These are phyloP conservation scores for Mythimna loreyi DNA, from an alignment of 2,888 invertebrate genomes.

Conservation along the genomic window DNA sequence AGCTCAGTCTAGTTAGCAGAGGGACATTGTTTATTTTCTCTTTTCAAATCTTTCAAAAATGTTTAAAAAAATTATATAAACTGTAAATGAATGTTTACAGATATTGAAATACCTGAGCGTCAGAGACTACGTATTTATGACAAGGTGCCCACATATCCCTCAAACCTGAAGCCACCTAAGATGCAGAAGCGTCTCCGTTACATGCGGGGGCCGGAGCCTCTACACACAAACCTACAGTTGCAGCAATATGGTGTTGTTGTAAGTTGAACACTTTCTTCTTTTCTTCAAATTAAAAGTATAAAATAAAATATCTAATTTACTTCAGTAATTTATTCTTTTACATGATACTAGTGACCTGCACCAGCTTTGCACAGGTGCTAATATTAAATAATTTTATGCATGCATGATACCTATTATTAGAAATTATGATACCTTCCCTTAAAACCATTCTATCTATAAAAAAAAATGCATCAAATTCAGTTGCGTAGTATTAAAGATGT, in stretches of 20 bases:
- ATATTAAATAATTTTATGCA: no score
- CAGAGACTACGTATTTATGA: constrained; percentile 93
- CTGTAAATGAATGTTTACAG: constrained; percentile 78
- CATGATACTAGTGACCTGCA: no score
- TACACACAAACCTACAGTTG: constrained; percentile 96
- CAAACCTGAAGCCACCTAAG: constrained; percentile 94
- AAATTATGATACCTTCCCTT: no score
- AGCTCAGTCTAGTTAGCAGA: not conserved
- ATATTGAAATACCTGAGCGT: constrained; percentile 94
- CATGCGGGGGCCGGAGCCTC: constrained; percentile 97
- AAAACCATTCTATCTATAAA: no score
- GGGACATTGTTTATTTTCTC: not conserved
- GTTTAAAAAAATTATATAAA: not conserved
- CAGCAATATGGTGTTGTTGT: constrained; percentile 98
- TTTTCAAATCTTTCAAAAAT: not conserved
- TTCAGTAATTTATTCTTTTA: not conserved
- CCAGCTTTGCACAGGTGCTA: no score
- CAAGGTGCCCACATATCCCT: constrained; percentile 93
- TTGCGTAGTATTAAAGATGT: no score
- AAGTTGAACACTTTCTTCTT: constrained; percentile 72
- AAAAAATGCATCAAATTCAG: no score
- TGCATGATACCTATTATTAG: no score
- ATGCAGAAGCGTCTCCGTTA: constrained; percentile 96
- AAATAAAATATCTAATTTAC: not conserved
- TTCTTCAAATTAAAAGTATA: not conserved